phyloP scores from a whole-genome alignment of 2,888 invertebrate species.

The Tortricodes alternella region DNA sequence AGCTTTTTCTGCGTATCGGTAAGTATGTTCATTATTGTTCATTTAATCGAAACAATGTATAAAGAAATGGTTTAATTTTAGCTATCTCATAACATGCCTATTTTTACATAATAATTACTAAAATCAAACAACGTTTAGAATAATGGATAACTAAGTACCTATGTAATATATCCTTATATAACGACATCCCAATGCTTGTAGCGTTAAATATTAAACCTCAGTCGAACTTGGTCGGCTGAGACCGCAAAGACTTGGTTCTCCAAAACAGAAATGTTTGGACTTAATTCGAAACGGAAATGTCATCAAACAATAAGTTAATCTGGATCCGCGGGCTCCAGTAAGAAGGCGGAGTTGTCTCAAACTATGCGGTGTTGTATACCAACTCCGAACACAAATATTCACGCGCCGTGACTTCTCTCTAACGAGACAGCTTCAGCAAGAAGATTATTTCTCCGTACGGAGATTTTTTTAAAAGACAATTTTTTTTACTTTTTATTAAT shows the following conservation, averaged over 20 bases:
- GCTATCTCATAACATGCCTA: too few relatives aligned
- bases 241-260: slow-evolving; percentile 25
- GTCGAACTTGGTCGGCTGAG: slow-evolving; percentile 21
- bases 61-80: too few relatives aligned
- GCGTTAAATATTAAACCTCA: slow-evolving; percentile 20
- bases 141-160: neutral
- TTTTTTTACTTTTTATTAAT: too few relatives aligned
- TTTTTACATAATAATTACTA: too few relatives aligned
- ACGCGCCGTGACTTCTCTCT: slow-evolving; percentile 11
- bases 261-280: slow-evolving; percentile 22
- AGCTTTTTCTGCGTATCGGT: too few relatives aligned
- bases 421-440: slow-evolving; percentile 16
- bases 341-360: slow-evolving; percentile 20
- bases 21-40: too few relatives aligned
- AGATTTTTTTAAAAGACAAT: neutral
- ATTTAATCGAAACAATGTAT: too few relatives aligned
- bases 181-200: neutral
- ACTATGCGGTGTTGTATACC: slow-evolving; percentile 27
- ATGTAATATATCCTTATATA: neutral
- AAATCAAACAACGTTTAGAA: neutral
- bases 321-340: slow-evolving; percentile 29
- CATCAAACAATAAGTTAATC: slow-evolving; percentile 32
- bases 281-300: slow-evolving; percentile 30
- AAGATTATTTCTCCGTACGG: slow-evolving; percentile 12
- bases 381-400: slow-evolving; percentile 19